Base-by-base conservation (phyloP, 2,113 vertebrate genomes). In the Python bivittatus region DNA sequence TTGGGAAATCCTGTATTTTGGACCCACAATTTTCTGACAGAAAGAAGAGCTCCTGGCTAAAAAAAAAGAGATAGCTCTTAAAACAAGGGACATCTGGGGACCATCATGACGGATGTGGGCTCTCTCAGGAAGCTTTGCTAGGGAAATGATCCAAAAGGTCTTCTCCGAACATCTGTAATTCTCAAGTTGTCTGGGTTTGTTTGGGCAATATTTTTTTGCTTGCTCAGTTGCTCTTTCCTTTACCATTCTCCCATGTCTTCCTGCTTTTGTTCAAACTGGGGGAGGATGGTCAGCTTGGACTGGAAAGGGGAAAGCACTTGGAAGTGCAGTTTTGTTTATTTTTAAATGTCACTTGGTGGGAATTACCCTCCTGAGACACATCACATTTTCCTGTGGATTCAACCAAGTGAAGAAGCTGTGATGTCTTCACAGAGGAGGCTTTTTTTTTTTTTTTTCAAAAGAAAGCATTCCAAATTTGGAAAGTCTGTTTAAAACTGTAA, bases 21-120 rank as follows among this genome's bases (percentile, higher is more conserved):
- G 54, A 44, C 27, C 91, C 23, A 22, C 13, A 85, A 48, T 17
- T 54, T 13, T 42, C 48, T 91, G 86, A 29, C 15, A 84, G 72
- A 88, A 60, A 57, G 29, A 79, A 84, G 27, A 57, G 17, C 17
- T 42, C 38, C 53, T 58, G 10, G 33, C 54, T 52, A 61, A 61
- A n/a, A n/a, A n/a, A n/a, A n/a, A n/a, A n/a, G n/a, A n/a, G 86
- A 52, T 22, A 11, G 44, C 27, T 83, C 56, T 61, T 33, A 38
- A 61, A 92, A 89, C 87, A 42, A 57, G 29, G 44, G 88, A 89
- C 91, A 92, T 92, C 87, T 89, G 91, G 87, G 29, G 57, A 27
- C 4, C 87, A 89, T 88, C 44, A n/a, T 29, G 27, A 92, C 88
- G 72, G 91, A 92, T 60, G 86, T 61, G 68, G 86, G 38, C n/a